phyloP scores from a whole-genome alignment of 2,888 invertebrate species.

The Drosophila meridionalis region DNA sequence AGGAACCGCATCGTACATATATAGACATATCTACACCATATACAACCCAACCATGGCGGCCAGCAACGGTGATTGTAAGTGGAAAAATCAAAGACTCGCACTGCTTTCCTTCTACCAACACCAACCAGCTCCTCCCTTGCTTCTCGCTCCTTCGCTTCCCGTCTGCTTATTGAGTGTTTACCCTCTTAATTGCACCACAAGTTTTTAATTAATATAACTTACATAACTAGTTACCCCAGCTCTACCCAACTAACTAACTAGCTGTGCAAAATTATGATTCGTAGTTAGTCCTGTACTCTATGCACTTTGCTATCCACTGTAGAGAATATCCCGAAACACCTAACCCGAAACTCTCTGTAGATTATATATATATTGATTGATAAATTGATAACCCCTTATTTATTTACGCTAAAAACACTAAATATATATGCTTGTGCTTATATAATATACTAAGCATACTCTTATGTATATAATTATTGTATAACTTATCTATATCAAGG shows the following conservation, averaged over 20 bases:
- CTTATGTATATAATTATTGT: not conserved
- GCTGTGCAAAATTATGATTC: not conserved
- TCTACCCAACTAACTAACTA: not conserved
- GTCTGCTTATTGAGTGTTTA: constrained; percentile 9
- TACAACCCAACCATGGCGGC: constrained; percentile 56
- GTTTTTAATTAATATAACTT: constrained; percentile 27
- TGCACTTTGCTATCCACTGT: not conserved
- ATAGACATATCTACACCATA: constrained; percentile 28
- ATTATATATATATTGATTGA: not conserved
- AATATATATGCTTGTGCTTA: not conserved
- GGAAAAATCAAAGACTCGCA: constrained; percentile 20
- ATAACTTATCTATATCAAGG: not conserved
- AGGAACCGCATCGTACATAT: constrained; percentile 65
- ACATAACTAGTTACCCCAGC: constrained; percentile 27
- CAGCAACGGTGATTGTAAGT: constrained; percentile 74
- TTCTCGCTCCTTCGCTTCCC: not conserved
- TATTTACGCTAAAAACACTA: not conserved
- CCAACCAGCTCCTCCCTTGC: constrained; percentile 5
- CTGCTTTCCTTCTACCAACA: constrained; percentile 7
- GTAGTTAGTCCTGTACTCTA: not conserved
- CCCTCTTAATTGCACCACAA: constrained; percentile 34
- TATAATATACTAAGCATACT: not conserved
- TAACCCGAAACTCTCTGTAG: not conserved
- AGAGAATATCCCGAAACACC: not conserved
- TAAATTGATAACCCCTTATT: not conserved